A percentile compares a stretch with the other conserved stretches of the same genome.
phyloP scores from a whole-genome alignment of 2,113 vertebrate species.

The Hemicordylus capensis region DNA sequence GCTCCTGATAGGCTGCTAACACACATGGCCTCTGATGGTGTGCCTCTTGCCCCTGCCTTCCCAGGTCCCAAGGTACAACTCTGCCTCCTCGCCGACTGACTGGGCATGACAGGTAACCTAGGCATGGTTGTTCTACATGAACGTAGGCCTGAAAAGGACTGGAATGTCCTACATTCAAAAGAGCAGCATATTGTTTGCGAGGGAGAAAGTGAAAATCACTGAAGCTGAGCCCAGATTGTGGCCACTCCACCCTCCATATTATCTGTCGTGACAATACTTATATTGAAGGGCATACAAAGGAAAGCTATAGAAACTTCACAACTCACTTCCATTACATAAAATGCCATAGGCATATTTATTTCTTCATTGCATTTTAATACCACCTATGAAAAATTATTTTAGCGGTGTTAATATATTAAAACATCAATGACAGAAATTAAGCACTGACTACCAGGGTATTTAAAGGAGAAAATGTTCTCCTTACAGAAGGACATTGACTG shows the following conservation, averaged over 20 bases:
- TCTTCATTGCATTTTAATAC: not conserved
- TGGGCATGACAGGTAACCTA: too few relatives aligned
- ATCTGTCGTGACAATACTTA: too few relatives aligned
- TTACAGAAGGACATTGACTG: constrained; percentile 3
- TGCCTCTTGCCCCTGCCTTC: too few relatives aligned
- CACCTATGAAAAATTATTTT: not conserved
- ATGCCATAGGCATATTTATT: too few relatives aligned
- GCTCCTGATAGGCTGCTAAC: too few relatives aligned
- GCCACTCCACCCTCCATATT: not conserved
- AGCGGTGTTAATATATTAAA: not conserved
- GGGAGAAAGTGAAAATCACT: not conserved
- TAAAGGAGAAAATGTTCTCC: constrained; percentile 15
- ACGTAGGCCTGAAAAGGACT: not conserved
- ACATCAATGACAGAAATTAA: not conserved
- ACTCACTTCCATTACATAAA: not conserved
- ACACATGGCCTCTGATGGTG: too few relatives aligned
- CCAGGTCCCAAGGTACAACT: too few relatives aligned
- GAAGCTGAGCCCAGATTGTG: not conserved
- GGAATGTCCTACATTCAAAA: not conserved
- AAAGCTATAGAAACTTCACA: not conserved
- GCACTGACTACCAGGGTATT: not conserved
- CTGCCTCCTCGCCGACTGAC: too few relatives aligned
- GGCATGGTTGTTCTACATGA: not conserved
- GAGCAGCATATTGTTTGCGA: not conserved
- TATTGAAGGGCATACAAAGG: not conserved